Base-by-base conservation (phyloP, 2,113 vertebrate species). In the Mungos mungo region DNA sequence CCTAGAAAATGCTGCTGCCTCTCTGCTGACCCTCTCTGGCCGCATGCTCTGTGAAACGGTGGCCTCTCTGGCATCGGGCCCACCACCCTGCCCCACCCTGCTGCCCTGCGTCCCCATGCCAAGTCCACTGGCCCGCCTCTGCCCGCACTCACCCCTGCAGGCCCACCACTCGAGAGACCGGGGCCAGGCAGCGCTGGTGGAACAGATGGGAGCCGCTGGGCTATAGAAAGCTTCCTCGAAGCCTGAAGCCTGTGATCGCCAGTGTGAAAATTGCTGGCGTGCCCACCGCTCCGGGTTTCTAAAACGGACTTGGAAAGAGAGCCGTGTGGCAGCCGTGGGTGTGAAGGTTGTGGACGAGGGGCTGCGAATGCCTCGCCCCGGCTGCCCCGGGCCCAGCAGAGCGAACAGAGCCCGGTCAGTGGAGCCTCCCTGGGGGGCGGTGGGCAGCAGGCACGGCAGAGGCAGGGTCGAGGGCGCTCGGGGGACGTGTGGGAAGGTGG, bases 71-170 rank as follows among this genome's bases (percentile, higher is more conserved):
- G 35, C 72, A 3, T 19, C 38, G 71, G 19, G n/a, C 65, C 8
- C 3, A 0, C n/a, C 25, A 7, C 25, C n/a, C 25, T 21, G 50
- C 57, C 25, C n/a, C 57, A 3, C 57, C 7, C 7, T 8, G 6
- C 31, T 19, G 1, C 10, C 65, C 29, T 65, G 76, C 35, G 27
- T 79, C 50, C 94, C 65, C 35, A 35, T 3, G 18, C 25, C 21
- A 0, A 0, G 5, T 38, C 27, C 19, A 38, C 7, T 0, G 18
- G 45, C 31, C 31, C 68, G 2, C 66, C 21, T 23, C 33, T 3
- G 1, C 25, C 21, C 60, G 5, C 8, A 1, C 21, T 38, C 47
- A 5, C n/a, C 0, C 0, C 8, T 19, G 23, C 16, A 13, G 25
- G 31, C 71, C 19, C 12, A 29, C 10, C 54, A 5, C 21, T 15